Evolutionary conservation across 2,888 invertebrate genomes (phyloP).

Genomic region (Parascotia fuliginaria): DNA sequence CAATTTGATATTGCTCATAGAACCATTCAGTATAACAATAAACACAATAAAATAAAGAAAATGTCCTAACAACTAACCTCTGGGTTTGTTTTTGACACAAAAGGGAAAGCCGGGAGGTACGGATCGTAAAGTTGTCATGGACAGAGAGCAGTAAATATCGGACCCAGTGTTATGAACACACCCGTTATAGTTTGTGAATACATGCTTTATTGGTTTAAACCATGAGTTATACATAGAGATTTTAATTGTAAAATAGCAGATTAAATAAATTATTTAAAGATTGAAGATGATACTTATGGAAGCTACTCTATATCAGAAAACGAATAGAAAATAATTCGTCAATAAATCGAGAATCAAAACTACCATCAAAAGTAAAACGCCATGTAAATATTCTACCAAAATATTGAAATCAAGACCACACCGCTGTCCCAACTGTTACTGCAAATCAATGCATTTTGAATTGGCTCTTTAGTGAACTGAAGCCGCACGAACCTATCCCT

Average conservation of each 20-base stretch:
- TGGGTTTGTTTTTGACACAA: slow-evolving; percentile 50
- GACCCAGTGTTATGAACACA: slow-evolving; percentile 28
- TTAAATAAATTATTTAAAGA: no score
- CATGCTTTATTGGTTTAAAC: slow-evolving; percentile 19
- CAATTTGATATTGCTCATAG: slow-evolving; percentile 37
- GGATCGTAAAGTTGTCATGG: slow-evolving; percentile 58
- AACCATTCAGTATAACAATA: slow-evolving; percentile 43
- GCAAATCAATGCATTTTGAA: no score
- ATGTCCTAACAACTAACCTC: slow-evolving; percentile 49
- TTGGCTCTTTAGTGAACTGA: no score
- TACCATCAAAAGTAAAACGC: no score
- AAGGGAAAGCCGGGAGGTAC: slow-evolving; percentile 37
- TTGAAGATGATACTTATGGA: no score
- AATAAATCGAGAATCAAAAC: no score
- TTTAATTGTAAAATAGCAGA: neutral
- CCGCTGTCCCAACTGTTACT: no score
- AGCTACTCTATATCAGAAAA: no score
- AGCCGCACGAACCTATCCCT: no score
- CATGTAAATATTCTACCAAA: no score
- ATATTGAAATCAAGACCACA: no score
- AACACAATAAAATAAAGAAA: slow-evolving; percentile 53
- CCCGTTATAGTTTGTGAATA: slow-evolving; percentile 27
- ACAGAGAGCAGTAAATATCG: slow-evolving; percentile 56
- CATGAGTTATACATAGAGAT: neutral
- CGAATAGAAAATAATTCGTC: no score